Evolutionary conservation across 2,888 invertebrate species (phyloP).

Genomic region (Rhynchonema sp.): DNA sequence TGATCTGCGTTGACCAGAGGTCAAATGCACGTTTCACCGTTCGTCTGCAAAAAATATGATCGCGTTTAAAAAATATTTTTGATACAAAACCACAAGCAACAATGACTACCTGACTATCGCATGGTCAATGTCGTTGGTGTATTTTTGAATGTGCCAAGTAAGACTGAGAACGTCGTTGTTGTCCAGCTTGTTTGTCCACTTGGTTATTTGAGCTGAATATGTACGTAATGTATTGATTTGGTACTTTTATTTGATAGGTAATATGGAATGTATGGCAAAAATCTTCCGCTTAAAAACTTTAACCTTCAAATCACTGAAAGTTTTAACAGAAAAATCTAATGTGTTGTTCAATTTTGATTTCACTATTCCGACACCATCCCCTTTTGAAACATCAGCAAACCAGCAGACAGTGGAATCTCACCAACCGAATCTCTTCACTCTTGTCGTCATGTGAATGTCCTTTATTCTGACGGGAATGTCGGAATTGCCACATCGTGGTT

Average conservation of each 20-base stretch:
- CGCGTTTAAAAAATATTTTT: too few species aligned
- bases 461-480: background rate
- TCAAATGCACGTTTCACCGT: conserved; percentile 36
- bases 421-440: conserved; percentile 2
- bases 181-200: conserved; percentile 2
- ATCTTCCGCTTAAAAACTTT: too few species aligned
- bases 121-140: conserved; percentile 22
- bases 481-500: conserved; percentile 7
- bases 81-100: too few species aligned
- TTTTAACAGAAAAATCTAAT: too few species aligned
- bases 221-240: too few species aligned
- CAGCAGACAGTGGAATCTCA: too few species aligned
- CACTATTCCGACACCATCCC: too few species aligned
- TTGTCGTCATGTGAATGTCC: background rate
- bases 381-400: too few species aligned
- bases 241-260: too few species aligned
- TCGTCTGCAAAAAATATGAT: background rate
- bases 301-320: too few species aligned
- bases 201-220: conserved; percentile 6
- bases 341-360: background rate
- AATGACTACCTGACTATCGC: conserved; percentile 9
- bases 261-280: too few species aligned
- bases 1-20: conserved; percentile 41
- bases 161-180: conserved; percentile 2
- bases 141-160: conserved; percentile 16